phyloP scores from a whole-genome alignment of 2,888 invertebrate species.

The Hirudinaria manillensis region DNA sequence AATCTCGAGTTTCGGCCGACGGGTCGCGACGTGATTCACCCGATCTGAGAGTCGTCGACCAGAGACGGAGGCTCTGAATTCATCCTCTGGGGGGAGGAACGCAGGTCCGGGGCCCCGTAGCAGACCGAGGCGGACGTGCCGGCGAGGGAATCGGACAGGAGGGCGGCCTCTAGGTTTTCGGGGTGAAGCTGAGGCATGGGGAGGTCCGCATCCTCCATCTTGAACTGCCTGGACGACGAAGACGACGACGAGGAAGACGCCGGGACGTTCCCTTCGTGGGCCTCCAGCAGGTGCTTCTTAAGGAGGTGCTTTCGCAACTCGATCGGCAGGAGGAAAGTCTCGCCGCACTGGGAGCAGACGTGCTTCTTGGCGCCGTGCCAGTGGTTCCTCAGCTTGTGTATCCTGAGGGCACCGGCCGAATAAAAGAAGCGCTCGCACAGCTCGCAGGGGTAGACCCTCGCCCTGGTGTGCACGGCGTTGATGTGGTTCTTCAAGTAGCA shows the following conservation, averaged over 20 bases:
- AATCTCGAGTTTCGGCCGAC: too few species aligned
- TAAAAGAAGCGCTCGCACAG: constrained; percentile 41
- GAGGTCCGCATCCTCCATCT: constrained; percentile 32
- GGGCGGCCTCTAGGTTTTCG: constrained; percentile 27
- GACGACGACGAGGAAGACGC: neutral
- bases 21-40: too few species aligned
- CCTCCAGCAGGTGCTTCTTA: constrained; percentile 37
- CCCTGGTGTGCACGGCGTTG: constrained; percentile 41
- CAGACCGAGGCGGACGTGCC: constrained; percentile 28
- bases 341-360: constrained; percentile 39
- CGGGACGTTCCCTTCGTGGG: constrained; percentile 14
- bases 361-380: constrained; percentile 41
- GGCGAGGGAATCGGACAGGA: constrained; percentile 17
- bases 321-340: constrained; percentile 40
- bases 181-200: constrained; percentile 33
- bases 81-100: constrained; percentile 21
- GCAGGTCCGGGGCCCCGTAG: constrained; percentile 24
- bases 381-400: constrained; percentile 42
- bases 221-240: constrained; percentile 24
- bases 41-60: constrained; percentile 21
- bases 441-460: constrained; percentile 42
- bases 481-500: constrained; percentile 42
- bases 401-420: constrained; percentile 41
- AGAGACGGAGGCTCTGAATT: constrained; percentile 26
- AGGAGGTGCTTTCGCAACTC: constrained; percentile 40